These are phyloP conservation scores for Caenorhabditis briggsae DNA, from an alignment of 1,140 invertebrate species.

Conservation along the genomic window DNA sequence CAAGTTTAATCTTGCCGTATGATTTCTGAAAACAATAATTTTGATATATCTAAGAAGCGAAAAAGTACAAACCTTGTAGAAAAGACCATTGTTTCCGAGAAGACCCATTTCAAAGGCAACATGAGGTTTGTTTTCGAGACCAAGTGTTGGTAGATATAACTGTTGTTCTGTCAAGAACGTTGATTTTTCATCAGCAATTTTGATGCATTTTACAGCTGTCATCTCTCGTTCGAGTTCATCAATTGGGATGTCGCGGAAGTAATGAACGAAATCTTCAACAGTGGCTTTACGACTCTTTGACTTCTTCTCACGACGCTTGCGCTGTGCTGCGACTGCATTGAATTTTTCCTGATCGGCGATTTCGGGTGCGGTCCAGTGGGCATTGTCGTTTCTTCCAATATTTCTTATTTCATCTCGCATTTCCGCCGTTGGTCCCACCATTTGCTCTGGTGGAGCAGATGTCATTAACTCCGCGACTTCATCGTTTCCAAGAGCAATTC, in stretches of 20 bases:
- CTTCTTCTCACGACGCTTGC: conserved; percentile 24
- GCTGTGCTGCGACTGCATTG: background rate
- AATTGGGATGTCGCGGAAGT: conserved; percentile 21
- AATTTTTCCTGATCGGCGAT: conserved; percentile 14
- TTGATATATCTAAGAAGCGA: background rate
- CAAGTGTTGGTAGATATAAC: conserved; percentile 8
- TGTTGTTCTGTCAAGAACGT: conserved; percentile 3
- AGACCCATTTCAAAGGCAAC: conserved; percentile 38
- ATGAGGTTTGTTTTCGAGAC: conserved; percentile 14
- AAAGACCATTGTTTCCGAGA: background rate
- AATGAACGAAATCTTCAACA: conserved; percentile 32
- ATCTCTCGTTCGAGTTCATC: conserved; percentile 3
- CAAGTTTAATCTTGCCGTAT: conserved; percentile 27
- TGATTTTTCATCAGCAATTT: conserved; percentile 13
- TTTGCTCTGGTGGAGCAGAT: background rate
- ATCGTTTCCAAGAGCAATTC: background rate
- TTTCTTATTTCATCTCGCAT: conserved; percentile 37
- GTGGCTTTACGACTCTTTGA: background rate
- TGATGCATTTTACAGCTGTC: background rate
- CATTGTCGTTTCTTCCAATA: conserved; percentile 36
- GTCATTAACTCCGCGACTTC: conserved; percentile 39
- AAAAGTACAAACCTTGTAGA: conserved; percentile 16
- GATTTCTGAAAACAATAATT: background rate
- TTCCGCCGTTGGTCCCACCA: conserved; percentile 5
- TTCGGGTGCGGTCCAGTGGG: conserved; percentile 17